A percentile compares a stretch with the other conserved stretches of the same genome.
These are phyloP conservation scores for Drosophila erecta DNA, from an alignment of 1,140 invertebrate genomes.

Conservation along the genomic window DNA sequence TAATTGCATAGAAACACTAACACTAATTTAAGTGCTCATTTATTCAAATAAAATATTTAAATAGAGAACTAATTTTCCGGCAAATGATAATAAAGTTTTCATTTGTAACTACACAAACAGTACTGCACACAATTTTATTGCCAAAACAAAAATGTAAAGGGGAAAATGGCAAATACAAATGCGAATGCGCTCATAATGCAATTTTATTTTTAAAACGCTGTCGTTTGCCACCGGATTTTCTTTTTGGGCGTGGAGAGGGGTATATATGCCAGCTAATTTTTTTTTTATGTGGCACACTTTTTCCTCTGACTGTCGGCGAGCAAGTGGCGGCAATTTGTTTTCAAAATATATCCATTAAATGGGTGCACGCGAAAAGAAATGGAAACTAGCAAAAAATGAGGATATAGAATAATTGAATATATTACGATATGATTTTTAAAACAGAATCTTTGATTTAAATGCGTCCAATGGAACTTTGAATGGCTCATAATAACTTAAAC, in stretches of 20 bases:
- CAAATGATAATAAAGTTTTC: slow-evolving; percentile 19
- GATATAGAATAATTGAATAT: not conserved
- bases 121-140: slow-evolving; percentile 9
- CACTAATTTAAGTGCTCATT: not conserved
- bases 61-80: slow-evolving; percentile 7
- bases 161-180: slow-evolving; percentile 30
- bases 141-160: slow-evolving; percentile 23
- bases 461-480: not conserved
- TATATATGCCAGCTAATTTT: slow-evolving; percentile 2
- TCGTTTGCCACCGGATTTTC: slow-evolving; percentile 33
- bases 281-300: slow-evolving; percentile 72
- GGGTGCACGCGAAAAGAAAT: slow-evolving; percentile 34
- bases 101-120: slow-evolving; percentile 14
- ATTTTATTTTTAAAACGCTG: slow-evolving; percentile 79
- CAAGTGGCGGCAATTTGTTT: slow-evolving; percentile 79
- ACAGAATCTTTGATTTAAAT: not conserved
- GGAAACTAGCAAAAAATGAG: not conserved
- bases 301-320: slow-evolving; percentile 26
- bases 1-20: not conserved
- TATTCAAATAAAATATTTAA: slow-evolving; percentile 7
- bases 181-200: slow-evolving; percentile 74
- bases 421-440: not conserved
- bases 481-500: no score
- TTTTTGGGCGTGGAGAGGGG: slow-evolving; percentile 18
- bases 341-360: slow-evolving; percentile 60